Conservation (phyloP, 2,113 vertebrate species). For the Triplophysa rosa region DNA sequence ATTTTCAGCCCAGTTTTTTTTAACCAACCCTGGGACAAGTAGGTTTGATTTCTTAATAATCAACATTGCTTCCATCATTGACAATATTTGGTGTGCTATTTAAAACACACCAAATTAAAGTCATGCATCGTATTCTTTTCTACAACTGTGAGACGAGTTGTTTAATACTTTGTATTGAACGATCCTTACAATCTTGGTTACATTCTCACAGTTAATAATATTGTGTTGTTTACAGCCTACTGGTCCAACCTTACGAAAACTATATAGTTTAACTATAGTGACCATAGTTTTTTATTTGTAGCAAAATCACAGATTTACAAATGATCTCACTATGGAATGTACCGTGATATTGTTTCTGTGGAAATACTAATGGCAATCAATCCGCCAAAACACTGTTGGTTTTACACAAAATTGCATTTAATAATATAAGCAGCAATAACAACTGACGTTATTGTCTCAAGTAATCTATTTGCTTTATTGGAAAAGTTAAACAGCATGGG, state of each 20-base stretch:
- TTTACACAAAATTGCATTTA: not conserved
- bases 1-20: too few species aligned
- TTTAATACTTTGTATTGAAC: not conserved
- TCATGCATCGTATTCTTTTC: not conserved
- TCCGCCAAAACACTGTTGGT: too few species aligned
- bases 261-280: too few species aligned
- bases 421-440: not conserved
- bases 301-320: too few species aligned
- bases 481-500: constrained; percentile 1
- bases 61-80: not conserved
- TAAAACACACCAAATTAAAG: not conserved
- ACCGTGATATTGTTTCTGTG: too few species aligned
- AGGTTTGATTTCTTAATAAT: too few species aligned
- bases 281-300: too few species aligned
- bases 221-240: not conserved
- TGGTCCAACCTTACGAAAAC: too few species aligned
- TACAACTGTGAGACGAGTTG: not conserved
- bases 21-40: too few species aligned
- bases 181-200: not conserved
- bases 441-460: not conserved
- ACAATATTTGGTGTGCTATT: not conserved
- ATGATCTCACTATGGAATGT: too few species aligned
- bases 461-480: not conserved
- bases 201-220: not conserved
- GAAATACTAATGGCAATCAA: too few species aligned